Percentiles rank a stretch among this genome's conserved stretches.
These are phyloP conservation scores for Diaprepes abbreviatus DNA, from an alignment of 2,888 invertebrate genomes.

Conservation along the genomic window DNA sequence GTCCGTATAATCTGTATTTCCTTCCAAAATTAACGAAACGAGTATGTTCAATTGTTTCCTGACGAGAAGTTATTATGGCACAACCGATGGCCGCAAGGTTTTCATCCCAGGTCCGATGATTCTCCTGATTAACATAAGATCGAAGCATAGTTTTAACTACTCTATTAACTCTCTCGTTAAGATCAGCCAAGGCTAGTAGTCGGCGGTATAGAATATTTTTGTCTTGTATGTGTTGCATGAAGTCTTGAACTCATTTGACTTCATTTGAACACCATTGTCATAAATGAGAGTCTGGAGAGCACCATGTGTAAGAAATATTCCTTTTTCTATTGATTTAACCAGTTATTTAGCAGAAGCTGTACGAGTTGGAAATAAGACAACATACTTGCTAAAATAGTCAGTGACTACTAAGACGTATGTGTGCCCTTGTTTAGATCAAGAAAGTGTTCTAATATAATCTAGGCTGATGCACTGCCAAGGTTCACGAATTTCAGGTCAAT, in stretches of 20 bases:
- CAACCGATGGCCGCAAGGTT: constrained; percentile 44
- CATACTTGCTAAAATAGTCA: constrained; percentile 38
- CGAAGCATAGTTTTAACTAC: too few relatives aligned
- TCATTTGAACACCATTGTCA: constrained; percentile 31
- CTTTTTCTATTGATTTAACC: constrained; percentile 25
- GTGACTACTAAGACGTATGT: constrained; percentile 24
- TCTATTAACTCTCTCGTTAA: too few relatives aligned
- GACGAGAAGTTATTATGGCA: constrained; percentile 46
- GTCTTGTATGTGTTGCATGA: constrained; percentile 13
- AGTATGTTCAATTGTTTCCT: constrained; percentile 46
- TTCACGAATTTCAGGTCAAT: too few relatives aligned
- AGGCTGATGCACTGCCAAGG: too few relatives aligned
- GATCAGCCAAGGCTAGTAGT: constrained; percentile 32
- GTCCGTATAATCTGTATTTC: constrained; percentile 42
- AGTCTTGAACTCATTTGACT: constrained; percentile 28
- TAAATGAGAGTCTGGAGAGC: constrained; percentile 24
- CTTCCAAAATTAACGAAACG: constrained; percentile 48
- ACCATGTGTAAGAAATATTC: constrained; percentile 16
- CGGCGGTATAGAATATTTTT: too few relatives aligned
- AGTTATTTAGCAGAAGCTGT: too few relatives aligned
- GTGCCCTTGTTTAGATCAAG: constrained; percentile 13
- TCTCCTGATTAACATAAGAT: constrained; percentile 15
- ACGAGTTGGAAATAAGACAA: too few relatives aligned
- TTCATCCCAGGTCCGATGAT: background rate
- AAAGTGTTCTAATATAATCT: constrained; percentile 29